Conservation (phyloP, 2,797 vertebrate genomes). For the Brachyrhaphis roseni region DNA sequence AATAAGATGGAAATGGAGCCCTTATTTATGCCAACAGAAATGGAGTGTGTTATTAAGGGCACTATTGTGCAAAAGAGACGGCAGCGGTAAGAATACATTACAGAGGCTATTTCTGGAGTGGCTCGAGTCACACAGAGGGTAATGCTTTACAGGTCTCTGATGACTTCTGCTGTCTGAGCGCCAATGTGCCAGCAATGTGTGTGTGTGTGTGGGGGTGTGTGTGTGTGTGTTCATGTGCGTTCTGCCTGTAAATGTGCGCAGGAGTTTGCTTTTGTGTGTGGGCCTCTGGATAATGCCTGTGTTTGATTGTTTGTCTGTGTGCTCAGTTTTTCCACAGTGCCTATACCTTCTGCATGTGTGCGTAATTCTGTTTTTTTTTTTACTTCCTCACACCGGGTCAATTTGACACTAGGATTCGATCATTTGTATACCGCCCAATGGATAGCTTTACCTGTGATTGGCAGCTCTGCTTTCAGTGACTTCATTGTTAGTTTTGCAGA, state of each 20-base stretch:
- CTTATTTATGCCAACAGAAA: slow-evolving; percentile 87
- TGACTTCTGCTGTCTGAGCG: slow-evolving; percentile 77
- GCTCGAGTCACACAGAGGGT: slow-evolving; percentile 81
- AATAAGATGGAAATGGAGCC: slow-evolving; percentile 85
- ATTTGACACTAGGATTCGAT: slow-evolving; percentile 61
- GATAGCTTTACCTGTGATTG: slow-evolving; percentile 64
- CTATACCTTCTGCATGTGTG: background rate
- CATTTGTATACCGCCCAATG: slow-evolving; percentile 65
- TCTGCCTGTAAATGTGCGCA: slow-evolving; percentile 53
- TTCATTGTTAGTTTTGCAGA: slow-evolving; percentile 58
- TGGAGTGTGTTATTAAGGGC: slow-evolving; percentile 84
- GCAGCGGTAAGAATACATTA: slow-evolving; percentile 83
- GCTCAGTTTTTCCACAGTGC: slow-evolving; percentile 31
- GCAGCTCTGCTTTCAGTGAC: slow-evolving; percentile 60
- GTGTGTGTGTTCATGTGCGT: slow-evolving; percentile 59
- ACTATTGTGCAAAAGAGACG: slow-evolving; percentile 83
- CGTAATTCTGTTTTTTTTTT: slow-evolving; percentile 6
- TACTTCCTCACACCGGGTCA: slow-evolving; percentile 28
- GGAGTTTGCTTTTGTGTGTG: slow-evolving; percentile 40
- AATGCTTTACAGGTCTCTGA: slow-evolving; percentile 83
- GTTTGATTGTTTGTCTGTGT: slow-evolving; percentile 40
- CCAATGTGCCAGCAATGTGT: slow-evolving; percentile 57
- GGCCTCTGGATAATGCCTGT: slow-evolving; percentile 15
- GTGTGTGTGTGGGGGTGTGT: slow-evolving; percentile 47
- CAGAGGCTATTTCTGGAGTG: slow-evolving; percentile 83